A percentile compares a stretch with the other conserved stretches of the same genome.
Evolutionary conservation across 2,797 vertebrate species (phyloP).

Genomic region (Sciurus carolinensis): DNA sequence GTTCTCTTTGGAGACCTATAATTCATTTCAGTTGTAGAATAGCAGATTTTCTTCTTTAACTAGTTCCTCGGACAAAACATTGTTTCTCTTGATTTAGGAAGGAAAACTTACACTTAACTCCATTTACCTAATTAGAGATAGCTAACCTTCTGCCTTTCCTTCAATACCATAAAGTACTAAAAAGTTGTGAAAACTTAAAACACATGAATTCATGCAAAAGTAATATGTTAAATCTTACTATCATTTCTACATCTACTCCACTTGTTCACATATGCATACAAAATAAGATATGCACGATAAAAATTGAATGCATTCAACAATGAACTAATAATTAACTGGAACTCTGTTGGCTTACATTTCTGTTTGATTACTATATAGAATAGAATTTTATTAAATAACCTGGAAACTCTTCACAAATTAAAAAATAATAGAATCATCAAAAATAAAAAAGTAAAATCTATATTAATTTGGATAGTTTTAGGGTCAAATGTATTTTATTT

Average conservation of each 20-base stretch:
- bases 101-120: background rate
- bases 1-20: background rate
- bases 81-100: conserved; percentile 46
- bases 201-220: background rate
- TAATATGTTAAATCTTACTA: background rate
- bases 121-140: background rate
- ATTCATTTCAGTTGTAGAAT: background rate
- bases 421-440: background rate
- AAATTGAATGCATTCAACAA: background rate
- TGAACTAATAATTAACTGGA: background rate
- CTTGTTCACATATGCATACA: background rate
- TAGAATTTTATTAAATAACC: background rate
- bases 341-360: background rate
- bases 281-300: background rate
- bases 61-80: background rate
- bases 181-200: background rate
- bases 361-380: background rate
- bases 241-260: background rate
- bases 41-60: background rate
- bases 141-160: background rate
- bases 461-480: background rate
- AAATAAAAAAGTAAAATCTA: background rate
- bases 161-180: background rate
- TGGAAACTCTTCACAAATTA: background rate
- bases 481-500: background rate